Base-by-base conservation (phyloP, 2,113 vertebrate genomes). In the Oxyruncus cristatus region DNA sequence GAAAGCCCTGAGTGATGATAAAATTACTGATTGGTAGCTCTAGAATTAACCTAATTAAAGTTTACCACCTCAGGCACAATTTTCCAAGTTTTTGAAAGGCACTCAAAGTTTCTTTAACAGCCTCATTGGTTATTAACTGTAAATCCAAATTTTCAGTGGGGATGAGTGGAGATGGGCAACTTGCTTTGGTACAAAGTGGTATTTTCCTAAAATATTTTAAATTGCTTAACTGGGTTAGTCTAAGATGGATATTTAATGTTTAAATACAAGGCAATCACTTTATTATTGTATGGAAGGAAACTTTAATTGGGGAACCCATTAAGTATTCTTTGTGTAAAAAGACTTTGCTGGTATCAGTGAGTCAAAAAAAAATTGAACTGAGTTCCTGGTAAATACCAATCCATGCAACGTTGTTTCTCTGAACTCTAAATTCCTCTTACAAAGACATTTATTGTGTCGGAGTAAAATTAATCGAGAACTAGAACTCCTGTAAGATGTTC, bases 1-100 rank as follows among this genome's bases (percentile, higher is more conserved):
- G 98, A 98, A 98, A 98, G 98, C 98, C 98, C 98, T 98, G 98
- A 98, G 98, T 96, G 97, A 98, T 97, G 97, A 97, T 75, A 95
- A 84, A 97, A 97, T 98, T 96, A 98, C 96, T 97, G 96, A 97
- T 97, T 98, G 97, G 97, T 98, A 98, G 97, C 97, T 97, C 97
- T 98, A 97, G 92, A 96, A 97, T 98, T 95, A 98, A 98, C 95
- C 97, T 97, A 98, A 98, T 98, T 98, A 97, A 97, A 97, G 97
- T 98, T 98, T 97, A 97, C 95, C 98, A 97, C 94, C 96, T 95
- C 97, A 98, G 98, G 98, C 98, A 98, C 97, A 97, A 98, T 97
- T 98, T 96, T 97, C 97, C 96, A 95, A 96, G 96, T 97, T 96
- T 98, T 98, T 97, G 97, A 97, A 98, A 98, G 98, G 98, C 98